Evolutionary conservation across 1,140 invertebrate species (phyloP), one percentile per base, ranked within the genome.

Genomic region (Phymastichus coffea): DNA sequence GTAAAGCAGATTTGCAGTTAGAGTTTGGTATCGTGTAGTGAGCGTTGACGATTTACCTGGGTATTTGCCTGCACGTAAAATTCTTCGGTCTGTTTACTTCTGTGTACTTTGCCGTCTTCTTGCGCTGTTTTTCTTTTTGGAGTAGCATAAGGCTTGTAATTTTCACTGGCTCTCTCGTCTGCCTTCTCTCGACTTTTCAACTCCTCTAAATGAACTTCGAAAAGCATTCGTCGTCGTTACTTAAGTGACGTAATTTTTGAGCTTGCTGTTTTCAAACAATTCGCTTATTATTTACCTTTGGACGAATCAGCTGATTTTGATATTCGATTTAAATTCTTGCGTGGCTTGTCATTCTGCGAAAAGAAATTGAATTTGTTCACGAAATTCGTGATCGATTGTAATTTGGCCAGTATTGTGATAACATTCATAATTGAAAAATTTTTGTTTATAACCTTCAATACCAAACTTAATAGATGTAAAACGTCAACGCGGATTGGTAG

Each of bases 221-320:
- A n/a, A n/a, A n/a, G n/a, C n/a, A n/a, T n/a, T n/a, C n/a, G n/a
- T n/a, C n/a, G n/a, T n/a, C n/a, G n/a, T n/a, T n/a, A n/a, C n/a
- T n/a, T n/a, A n/a, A n/a, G n/a, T n/a, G n/a, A n/a, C n/a, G n/a
- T n/a, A n/a, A 33, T 33, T 33, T 33, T 33, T 33, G 6, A 33
- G 6, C 28, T 6, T 33, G 12, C 12, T 33, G 12, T 33, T 33
- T 33, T 6, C 28, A 33, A n/a, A n/a, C n/a, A n/a, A n/a, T n/a
- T n/a, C 28, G 28, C 28, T 33, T 33, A 7, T 30, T 6, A 2
- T 8, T 41, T 55, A 61, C 59, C 59, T 61, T 61, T 61, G 4
- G 38, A 33, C 17, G 48, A 33, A 43, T 61, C 52, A 26, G 59
- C 59, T 12, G 59, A 61, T 26, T 61, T 61, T 3, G 46, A 49